phyloP scores from a whole-genome alignment of 2,113 vertebrate genomes.

The Tringa solitaria region DNA sequence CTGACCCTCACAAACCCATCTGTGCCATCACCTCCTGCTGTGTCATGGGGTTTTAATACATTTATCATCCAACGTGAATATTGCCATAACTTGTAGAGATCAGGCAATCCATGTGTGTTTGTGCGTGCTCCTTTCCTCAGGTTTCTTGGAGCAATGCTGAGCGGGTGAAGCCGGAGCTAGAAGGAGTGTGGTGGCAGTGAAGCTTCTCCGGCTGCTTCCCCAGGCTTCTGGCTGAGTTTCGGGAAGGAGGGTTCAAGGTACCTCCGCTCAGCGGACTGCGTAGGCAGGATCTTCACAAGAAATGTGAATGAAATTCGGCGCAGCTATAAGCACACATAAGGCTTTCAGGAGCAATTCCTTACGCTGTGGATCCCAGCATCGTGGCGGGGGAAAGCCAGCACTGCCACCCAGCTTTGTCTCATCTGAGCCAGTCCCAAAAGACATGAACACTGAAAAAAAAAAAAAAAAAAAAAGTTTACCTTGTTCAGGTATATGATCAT shows the following conservation, averaged over 20 bases:
- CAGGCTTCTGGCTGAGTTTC: not conserved
- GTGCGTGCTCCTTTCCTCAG: not conserved
- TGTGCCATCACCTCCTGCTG: not conserved
- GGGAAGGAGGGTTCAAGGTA: not conserved
- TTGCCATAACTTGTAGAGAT: not conserved
- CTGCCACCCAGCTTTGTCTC: not conserved
- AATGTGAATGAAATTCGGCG: not conserved
- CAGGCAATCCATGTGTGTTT: accelerated
- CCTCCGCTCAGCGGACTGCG: not conserved
- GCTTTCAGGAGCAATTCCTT: not conserved
- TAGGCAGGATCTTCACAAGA: not conserved
- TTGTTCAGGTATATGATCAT: not conserved
- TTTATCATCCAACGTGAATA: accelerated
- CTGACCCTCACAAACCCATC: not conserved
- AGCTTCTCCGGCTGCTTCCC: not conserved
- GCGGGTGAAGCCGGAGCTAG: not conserved
- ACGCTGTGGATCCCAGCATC: accelerated
- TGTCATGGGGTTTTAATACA: accelerated
- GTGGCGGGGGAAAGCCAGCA: not conserved
- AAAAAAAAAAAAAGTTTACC: not conserved
- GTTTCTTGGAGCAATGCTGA: conserved; percentile 32
- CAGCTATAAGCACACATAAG: not conserved
- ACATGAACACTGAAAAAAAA: not conserved
- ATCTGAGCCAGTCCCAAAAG: not conserved
- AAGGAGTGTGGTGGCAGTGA: not conserved